These are phyloP conservation scores for Poecilia picta DNA, from an alignment of 2,797 vertebrate genomes.

Conservation along the genomic window DNA sequence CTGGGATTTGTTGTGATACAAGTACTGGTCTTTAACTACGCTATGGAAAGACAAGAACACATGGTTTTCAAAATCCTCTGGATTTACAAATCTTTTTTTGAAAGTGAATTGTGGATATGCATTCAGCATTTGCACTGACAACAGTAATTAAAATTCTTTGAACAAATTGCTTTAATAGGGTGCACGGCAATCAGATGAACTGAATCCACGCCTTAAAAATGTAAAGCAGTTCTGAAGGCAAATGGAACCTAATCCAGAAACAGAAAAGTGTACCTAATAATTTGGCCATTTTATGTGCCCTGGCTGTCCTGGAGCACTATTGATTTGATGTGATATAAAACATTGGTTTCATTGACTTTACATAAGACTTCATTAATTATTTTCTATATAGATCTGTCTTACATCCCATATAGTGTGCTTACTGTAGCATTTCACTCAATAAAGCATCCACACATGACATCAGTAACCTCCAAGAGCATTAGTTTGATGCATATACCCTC, in stretches of 20 bases:
- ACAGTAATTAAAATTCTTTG: neutral
- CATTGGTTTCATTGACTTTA: conserved; percentile 8
- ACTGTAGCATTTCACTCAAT: conserved; percentile 16
- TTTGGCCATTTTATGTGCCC: neutral
- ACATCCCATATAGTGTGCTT: neutral
- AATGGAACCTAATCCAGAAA: neutral
- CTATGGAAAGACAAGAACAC: neutral
- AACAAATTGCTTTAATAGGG: neutral
- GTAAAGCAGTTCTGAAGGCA: neutral
- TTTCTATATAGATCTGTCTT: conserved; percentile 28
- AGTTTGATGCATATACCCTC: neutral
- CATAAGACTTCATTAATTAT: conserved; percentile 9
- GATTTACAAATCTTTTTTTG: neutral
- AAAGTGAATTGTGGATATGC: neutral
- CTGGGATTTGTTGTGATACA: neutral
- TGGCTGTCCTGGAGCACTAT: conserved; percentile 29
- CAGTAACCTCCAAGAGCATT: neutral
- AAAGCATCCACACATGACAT: conserved; percentile 19
- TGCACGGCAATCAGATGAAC: neutral
- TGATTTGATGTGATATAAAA: conserved; percentile 21
- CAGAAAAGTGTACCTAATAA: neutral
- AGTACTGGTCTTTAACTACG: neutral
- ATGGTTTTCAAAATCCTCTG: neutral
- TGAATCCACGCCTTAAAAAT: neutral
- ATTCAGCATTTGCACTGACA: neutral